Conservation (phyloP, 2,113 vertebrate genomes). For the Charina bottae region DNA sequence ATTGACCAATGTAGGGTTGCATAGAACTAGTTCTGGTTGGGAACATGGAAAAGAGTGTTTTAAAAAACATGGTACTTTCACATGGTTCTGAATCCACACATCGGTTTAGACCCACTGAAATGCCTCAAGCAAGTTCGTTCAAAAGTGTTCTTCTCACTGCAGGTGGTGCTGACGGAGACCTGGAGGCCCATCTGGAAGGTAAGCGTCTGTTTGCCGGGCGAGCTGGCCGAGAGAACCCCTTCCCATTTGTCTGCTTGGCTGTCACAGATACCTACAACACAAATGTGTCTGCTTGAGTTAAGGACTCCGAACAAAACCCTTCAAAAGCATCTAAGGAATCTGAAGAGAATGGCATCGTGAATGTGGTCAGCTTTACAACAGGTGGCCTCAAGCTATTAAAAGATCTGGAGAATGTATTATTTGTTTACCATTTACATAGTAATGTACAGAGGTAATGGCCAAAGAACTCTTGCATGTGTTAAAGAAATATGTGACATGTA, state of each 20-base stretch:
- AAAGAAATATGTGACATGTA: slow-evolving; percentile 18
- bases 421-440: slow-evolving; percentile 14
- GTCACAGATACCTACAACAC: slow-evolving; percentile 71
- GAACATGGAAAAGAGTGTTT: slow-evolving; percentile 52
- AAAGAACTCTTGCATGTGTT: slow-evolving; percentile 14
- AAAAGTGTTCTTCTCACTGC: slow-evolving; percentile 68
- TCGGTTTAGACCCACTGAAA: slow-evolving; percentile 77
- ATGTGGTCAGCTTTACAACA: slow-evolving; percentile 40
- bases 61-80: slow-evolving; percentile 42
- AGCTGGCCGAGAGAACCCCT: slow-evolving; percentile 88
- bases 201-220: slow-evolving; percentile 89
- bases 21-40: slow-evolving; percentile 51
- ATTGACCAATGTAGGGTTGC: slow-evolving; percentile 52
- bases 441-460: slow-evolving; percentile 55
- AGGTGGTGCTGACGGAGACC: slow-evolving; percentile 78
- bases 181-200: slow-evolving; percentile 91
- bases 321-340: slow-evolving; percentile 47
- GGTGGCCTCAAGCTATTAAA: slow-evolving; percentile 55
- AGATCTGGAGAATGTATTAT: slow-evolving; percentile 32
- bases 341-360: neutral
- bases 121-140: slow-evolving; percentile 74
- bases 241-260: slow-evolving; percentile 72
- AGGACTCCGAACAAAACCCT: neutral
- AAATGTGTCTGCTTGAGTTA: slow-evolving; percentile 62
- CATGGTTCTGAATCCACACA: slow-evolving; percentile 38